phyloP scores from a whole-genome alignment of 1,140 invertebrate genomes.

The Drosophila santomea region DNA sequence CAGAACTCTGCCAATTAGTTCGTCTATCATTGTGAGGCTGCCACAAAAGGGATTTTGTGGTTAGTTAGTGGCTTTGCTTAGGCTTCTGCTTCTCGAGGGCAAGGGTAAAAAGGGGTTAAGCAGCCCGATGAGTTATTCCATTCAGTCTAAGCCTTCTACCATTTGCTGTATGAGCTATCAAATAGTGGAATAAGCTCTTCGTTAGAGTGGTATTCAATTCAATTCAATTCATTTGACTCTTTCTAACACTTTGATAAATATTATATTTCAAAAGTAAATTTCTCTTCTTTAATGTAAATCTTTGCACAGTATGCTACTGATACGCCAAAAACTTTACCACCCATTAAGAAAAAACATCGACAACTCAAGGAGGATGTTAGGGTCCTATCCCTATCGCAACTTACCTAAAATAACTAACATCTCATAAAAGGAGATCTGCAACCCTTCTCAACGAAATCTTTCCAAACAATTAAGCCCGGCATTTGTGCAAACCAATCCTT shows the following conservation, averaged over 20 bases:
- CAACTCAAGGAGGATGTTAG: conserved; percentile 3
- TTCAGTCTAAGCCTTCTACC: background rate
- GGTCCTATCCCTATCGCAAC: conserved; percentile 20
- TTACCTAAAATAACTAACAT: conserved; percentile 37
- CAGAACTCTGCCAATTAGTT: conserved; percentile 69
- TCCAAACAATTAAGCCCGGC: conserved; percentile 69
- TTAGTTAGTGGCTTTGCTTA: conserved; percentile 69
- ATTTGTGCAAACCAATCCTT: conserved; percentile 55
- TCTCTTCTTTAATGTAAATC: no score
- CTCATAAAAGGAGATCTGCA: conserved; percentile 20
- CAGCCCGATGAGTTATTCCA: conserved; percentile 16
- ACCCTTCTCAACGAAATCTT: conserved; percentile 44
- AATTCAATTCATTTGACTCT: background rate
- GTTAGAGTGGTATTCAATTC: background rate
- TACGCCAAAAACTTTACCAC: background rate
- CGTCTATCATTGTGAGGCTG: conserved; percentile 44
- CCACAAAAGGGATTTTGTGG: conserved; percentile 68
- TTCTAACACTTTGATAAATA: no score
- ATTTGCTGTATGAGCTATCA: conserved; percentile 3
- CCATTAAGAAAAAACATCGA: background rate
- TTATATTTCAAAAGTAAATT: no score
- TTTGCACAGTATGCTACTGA: no score
- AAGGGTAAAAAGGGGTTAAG: conserved; percentile 24
- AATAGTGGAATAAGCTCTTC: background rate
- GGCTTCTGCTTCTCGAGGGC: conserved; percentile 14